Percentiles rank a stretch among this genome's conserved stretches.
These are phyloP conservation scores for Acrocephalus scirpaceus DNA, from an alignment of 2,797 vertebrate genomes.

Conservation along the genomic window DNA sequence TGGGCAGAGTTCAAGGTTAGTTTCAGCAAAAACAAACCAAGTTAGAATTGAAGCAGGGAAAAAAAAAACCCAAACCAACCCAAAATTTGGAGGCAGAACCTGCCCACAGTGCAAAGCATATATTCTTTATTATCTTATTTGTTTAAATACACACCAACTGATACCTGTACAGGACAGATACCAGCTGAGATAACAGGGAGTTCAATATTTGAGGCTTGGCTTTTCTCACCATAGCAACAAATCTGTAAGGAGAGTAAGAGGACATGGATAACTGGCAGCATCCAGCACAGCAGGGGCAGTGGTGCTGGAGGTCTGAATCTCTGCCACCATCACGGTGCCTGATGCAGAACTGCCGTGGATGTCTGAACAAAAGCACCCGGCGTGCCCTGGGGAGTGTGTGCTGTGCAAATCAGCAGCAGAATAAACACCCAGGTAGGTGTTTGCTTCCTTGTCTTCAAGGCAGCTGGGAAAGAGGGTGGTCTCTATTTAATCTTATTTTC, in stretches of 20 bases:
- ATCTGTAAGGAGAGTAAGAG: not conserved
- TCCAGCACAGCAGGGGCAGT: not conserved
- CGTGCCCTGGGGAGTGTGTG: rapidly evolving
- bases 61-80: rapidly evolving
- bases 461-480: not conserved
- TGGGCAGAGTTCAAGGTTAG: not conserved
- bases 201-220: not conserved
- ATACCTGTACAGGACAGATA: not conserved
- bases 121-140: not conserved
- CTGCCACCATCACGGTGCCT: rapidly evolving
- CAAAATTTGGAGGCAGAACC: not conserved
- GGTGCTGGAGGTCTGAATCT: not conserved
- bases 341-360: not conserved
- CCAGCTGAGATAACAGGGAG: not conserved
- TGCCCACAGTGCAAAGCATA: not conserved
- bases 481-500: not conserved
- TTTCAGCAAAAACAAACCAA: not conserved
- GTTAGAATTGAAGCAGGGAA: not conserved
- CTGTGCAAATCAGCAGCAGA: not conserved
- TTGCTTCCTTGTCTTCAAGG: not conserved
- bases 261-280: not conserved
- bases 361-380: not conserved
- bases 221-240: not conserved
- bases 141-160: not conserved
- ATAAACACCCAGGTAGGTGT: too few species aligned